These are phyloP conservation scores for Tinea trinotella DNA, from an alignment of 2,888 invertebrate genomes.

Conservation along the genomic window DNA sequence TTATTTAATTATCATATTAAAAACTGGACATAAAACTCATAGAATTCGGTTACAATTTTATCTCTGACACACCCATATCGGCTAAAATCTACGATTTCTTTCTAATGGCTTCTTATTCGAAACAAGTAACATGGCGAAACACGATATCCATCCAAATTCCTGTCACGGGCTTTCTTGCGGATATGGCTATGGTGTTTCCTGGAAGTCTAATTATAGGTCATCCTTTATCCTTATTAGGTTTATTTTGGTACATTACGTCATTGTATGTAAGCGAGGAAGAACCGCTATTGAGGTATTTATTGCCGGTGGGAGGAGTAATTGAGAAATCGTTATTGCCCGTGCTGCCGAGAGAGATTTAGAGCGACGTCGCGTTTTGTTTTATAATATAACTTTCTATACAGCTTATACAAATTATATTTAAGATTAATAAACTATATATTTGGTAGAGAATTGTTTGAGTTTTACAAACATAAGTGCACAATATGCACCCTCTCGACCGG, in stretches of 20 bases:
- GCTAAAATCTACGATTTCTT: constrained; percentile 11
- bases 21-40: background rate
- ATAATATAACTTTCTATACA: background rate
- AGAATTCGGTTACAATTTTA: background rate
- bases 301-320: constrained; percentile 21
- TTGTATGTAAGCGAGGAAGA: constrained; percentile 37
- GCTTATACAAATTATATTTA: too few relatives aligned
- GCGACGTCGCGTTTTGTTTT: constrained; percentile 21
- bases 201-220: constrained; percentile 4
- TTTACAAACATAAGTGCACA: too few relatives aligned
- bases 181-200: background rate
- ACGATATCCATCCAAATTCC: background rate
- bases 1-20: background rate
- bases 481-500: too few relatives aligned
- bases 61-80: constrained; percentile 18
- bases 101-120: background rate
- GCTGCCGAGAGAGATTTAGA: constrained; percentile 34
- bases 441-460: too few relatives aligned
- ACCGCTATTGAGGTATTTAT: constrained; percentile 27
- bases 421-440: too few relatives aligned
- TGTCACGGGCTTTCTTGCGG: background rate
- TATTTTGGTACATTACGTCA: constrained; percentile 72
- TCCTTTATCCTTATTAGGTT: constrained; percentile 55
- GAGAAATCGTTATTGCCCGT: constrained; percentile 25
- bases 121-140: background rate